Percentiles rank a stretch among this genome's conserved stretches.
phyloP scores from a whole-genome alignment of 2,888 invertebrate genomes.

The Pyralis farinalis region DNA sequence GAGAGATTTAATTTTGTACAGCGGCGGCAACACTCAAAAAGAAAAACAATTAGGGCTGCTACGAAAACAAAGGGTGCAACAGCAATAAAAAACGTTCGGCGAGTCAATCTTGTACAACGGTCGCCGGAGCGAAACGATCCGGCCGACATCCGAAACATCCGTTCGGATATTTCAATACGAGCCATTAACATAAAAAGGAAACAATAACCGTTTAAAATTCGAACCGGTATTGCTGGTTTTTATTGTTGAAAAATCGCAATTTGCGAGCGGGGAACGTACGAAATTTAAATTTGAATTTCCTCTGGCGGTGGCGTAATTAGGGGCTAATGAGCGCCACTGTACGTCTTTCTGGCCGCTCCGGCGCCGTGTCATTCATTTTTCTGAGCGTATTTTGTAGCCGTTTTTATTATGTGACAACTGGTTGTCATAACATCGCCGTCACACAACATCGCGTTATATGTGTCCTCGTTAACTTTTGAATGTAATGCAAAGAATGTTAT shows the following conservation, averaged over 20 bases:
- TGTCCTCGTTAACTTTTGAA: constrained; percentile 46
- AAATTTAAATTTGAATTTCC: constrained; percentile 75
- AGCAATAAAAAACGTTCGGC: constrained; percentile 57
- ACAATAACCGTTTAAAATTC: constrained; percentile 78
- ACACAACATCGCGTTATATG: constrained; percentile 27
- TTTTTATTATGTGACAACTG: constrained; percentile 58
- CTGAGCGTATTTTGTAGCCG: constrained; percentile 46
- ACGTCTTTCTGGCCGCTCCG: constrained; percentile 35
- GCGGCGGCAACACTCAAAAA: constrained; percentile 32
- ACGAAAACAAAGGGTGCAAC: constrained; percentile 55
- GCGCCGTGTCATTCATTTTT: constrained; percentile 46
- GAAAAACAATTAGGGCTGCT: constrained; percentile 55
- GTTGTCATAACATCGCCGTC: constrained; percentile 38
- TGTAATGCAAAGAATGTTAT: constrained; percentile 12
- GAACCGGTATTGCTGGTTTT: constrained; percentile 65
- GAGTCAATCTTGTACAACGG: constrained; percentile 61
- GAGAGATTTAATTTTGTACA: constrained; percentile 20
- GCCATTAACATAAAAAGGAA: constrained; percentile 77
- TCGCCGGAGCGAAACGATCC: constrained; percentile 57
- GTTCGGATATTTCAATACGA: constrained; percentile 68
- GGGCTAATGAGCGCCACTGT: constrained; percentile 69
- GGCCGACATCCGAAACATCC: constrained; percentile 53
- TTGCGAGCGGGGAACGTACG: constrained; percentile 55
- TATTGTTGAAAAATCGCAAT: constrained; percentile 71
- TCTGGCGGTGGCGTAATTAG: constrained; percentile 67